Conservation (phyloP, 1,140 invertebrate species). For the Glossosoma conforme region DNA sequence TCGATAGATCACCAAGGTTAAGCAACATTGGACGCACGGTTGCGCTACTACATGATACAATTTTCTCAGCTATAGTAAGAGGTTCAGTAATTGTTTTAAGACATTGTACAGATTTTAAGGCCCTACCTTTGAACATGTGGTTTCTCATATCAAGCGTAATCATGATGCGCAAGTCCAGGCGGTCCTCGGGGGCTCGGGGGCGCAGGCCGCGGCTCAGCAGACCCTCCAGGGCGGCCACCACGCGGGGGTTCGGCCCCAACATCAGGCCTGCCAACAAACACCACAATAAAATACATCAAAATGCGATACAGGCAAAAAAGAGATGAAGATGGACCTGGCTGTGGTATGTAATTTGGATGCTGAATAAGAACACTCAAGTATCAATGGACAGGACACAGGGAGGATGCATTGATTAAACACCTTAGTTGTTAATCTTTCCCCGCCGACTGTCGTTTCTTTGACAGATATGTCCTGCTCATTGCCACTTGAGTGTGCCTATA, state of each 20-base stretch:
- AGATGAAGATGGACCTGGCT: not conserved
- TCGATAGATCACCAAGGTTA: no score
- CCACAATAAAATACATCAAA: not conserved
- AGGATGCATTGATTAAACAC: no score
- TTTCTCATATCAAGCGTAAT: slow-evolving; percentile 19
- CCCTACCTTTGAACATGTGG: slow-evolving; percentile 24
- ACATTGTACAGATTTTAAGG: not conserved
- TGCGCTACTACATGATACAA: no score
- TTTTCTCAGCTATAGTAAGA: no score
- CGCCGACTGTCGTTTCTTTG: no score
- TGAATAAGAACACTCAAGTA: not conserved
- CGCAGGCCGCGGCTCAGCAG: slow-evolving; percentile 16
- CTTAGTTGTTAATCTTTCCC: no score
- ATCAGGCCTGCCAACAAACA: slow-evolving; percentile 13
- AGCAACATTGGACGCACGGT: no score
- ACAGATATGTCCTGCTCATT: no score
- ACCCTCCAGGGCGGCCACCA: slow-evolving; percentile 5
- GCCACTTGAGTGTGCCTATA: no score
- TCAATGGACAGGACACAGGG: not conserved
- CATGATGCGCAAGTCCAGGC: slow-evolving; percentile 6
- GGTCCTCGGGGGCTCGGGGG: not conserved
- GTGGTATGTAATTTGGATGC: not conserved
- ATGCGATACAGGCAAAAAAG: not conserved
- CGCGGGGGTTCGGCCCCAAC: not conserved
- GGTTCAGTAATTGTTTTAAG: no score